These are phyloP conservation scores for Abrostola tripartita DNA, from an alignment of 2,888 invertebrate species.

Conservation along the genomic window DNA sequence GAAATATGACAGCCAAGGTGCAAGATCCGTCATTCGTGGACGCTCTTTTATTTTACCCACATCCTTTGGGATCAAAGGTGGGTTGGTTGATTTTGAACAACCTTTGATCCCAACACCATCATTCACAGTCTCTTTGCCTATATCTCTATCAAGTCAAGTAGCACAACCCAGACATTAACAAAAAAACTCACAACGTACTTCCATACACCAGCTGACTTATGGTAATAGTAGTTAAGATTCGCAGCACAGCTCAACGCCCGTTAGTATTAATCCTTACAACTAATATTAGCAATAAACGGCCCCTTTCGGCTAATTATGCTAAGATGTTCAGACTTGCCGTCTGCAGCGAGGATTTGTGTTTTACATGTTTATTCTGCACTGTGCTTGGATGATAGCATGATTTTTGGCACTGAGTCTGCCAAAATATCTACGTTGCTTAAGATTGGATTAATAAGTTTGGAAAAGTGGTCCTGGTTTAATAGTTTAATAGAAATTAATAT, in stretches of 20 bases:
- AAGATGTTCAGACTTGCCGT: slow-evolving; percentile 80
- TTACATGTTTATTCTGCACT: slow-evolving; percentile 60
- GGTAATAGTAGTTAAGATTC: slow-evolving; percentile 75
- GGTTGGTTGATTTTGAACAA: too few relatives aligned
- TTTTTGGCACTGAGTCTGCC: slow-evolving; percentile 30
- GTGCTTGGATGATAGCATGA: slow-evolving; percentile 50
- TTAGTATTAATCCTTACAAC: slow-evolving; percentile 84
- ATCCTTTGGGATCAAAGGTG: too few relatives aligned
- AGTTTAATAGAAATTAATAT: too few relatives aligned
- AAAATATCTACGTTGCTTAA: neutral
- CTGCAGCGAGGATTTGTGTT: slow-evolving; percentile 74
- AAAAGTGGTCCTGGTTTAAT: neutral
- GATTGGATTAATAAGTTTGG: slow-evolving; percentile 1
- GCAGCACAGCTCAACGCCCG: slow-evolving; percentile 61
- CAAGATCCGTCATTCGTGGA: too few relatives aligned
- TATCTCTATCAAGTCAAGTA: too few relatives aligned
- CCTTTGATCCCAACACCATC: too few relatives aligned
- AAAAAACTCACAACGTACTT: neutral
- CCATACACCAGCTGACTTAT: slow-evolving; percentile 64
- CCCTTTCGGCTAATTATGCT: slow-evolving; percentile 86
- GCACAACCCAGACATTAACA: too few relatives aligned
- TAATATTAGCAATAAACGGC: slow-evolving; percentile 87
- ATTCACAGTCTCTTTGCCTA: too few relatives aligned
- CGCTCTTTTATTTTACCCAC: too few relatives aligned
- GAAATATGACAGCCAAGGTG: too few relatives aligned